Conservation (phyloP, 2,797 vertebrate species). For the Poecilia gillii region DNA sequence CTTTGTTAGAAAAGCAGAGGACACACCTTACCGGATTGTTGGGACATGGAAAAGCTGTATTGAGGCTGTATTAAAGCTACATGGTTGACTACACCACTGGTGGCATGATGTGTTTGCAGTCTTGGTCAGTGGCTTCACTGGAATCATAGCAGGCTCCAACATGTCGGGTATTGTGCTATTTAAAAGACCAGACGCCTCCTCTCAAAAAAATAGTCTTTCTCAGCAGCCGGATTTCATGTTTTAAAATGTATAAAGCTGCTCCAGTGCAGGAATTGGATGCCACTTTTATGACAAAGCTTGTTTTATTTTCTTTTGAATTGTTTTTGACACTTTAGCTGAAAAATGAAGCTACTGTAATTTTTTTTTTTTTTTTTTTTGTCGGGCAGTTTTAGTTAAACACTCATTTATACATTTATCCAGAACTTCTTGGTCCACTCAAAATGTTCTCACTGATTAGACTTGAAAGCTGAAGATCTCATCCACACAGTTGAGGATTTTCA, state of each 20-base stretch:
- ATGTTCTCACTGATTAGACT: neutral
- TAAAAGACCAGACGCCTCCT: neutral
- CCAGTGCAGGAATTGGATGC: neutral
- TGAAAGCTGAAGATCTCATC: neutral
- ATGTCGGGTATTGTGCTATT: slow-evolving; percentile 81
- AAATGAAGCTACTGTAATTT: neutral
- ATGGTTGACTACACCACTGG: slow-evolving; percentile 85
- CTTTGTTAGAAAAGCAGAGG: neutral
- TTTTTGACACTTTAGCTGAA: neutral
- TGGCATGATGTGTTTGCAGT: slow-evolving; percentile 85
- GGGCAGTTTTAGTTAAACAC: neutral
- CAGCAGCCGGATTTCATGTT: neutral
- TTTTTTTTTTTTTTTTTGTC: neutral
- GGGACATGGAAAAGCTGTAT: neutral
- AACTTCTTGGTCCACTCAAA: neutral
- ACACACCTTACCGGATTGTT: neutral
- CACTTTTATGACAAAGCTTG: neutral
- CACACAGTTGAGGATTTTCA: neutral
- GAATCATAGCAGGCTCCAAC: slow-evolving; percentile 88
- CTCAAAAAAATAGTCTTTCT: neutral
- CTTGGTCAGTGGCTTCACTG: slow-evolving; percentile 88
- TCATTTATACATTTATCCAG: neutral
- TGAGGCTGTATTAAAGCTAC: slow-evolving; percentile 60
- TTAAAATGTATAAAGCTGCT: neutral
- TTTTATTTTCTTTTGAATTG: neutral